Percentiles rank a stretch among this genome's conserved stretches.
Conservation (phyloP, 2,888 invertebrate genomes). For the Pachliopta kotzebuea region DNA sequence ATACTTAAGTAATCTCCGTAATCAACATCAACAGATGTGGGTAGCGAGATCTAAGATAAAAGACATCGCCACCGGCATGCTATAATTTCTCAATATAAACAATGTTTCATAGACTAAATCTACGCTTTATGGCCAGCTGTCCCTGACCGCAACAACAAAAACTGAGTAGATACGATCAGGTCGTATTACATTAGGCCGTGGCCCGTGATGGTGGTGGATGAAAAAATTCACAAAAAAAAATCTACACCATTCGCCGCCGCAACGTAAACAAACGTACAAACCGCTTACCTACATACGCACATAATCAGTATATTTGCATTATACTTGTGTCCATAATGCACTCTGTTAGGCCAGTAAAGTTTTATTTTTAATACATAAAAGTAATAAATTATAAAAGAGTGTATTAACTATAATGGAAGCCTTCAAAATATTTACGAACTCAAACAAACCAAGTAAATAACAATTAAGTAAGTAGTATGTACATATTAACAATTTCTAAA, state of each 20-base stretch:
- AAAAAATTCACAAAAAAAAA: conserved; percentile 59
- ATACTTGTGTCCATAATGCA: conserved; percentile 1
- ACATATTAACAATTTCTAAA: no score
- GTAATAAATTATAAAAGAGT: no score
- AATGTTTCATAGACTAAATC: conserved; percentile 45
- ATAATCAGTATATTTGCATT: conserved; percentile 13
- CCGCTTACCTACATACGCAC: conserved; percentile 14
- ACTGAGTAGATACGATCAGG: conserved; percentile 74
- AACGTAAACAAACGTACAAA: conserved; percentile 52
- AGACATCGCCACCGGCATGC: conserved; percentile 25
- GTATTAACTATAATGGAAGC: background rate
- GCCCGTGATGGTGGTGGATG: conserved; percentile 46
- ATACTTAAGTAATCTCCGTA: conserved; percentile 16
- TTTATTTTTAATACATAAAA: no score
- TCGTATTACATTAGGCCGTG: conserved; percentile 74
- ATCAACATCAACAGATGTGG: conserved; percentile 27
- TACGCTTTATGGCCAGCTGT: conserved; percentile 67
- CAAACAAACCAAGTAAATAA: no score
- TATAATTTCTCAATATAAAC: conserved; percentile 50
- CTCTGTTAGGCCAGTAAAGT: background rate
- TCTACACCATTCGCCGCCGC: conserved; percentile 48
- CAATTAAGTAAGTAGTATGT: no score
- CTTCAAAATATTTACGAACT: background rate
- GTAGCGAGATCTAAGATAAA: conserved; percentile 26
- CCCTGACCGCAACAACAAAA: conserved; percentile 75